Evolutionary conservation across 2,113 vertebrate genomes (phyloP), one percentile per base, ranked within the genome.

Genomic region (Corythaeola cristata): DNA sequence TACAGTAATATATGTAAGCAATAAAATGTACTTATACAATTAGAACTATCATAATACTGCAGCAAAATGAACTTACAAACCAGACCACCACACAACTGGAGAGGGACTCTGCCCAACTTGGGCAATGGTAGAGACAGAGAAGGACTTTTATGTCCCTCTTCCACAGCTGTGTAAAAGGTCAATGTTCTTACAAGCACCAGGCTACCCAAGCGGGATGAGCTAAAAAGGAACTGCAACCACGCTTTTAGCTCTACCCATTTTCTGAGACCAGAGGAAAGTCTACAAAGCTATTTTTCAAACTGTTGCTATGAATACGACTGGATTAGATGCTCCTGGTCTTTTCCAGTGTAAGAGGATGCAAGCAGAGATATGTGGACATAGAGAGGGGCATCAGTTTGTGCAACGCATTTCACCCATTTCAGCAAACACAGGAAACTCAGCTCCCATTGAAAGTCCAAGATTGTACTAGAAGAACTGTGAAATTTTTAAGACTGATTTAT

Each of bases 361-460:
- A 35, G 26, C 27, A 72, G 63, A 44, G 50, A 7, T 4, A 63
- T 7, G 23, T 0, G 1, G 26, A 15, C 49, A 56, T 3, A 32
- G 17, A 68, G 50, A 24, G 8, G 33, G 27, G 22, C 35, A 47
- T 9, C 27, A n/a, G 18, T 22, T n/a, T 26, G 26, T 44, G 33
- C 44, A 50, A n/a, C 2, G 1, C 13, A 45, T 15, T 74, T 55
- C 56, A 55, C 21, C 3, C 21, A 11, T 8, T 44, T 37, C 60
- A 78, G 41, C 27, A 53, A 59, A 30, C 18, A 45, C 28, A 55
- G 52, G 27, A 53, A 53, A 73, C 16, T n/a, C 74, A 27, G 44
- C 23, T 49, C 23, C 28, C 15, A 8, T 24, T 44, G 24, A 9
- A 63, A 28, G 37, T 8, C 41, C 32, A 49, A 62, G 37, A 20